A percentile compares a stretch with the other conserved stretches of the same genome.
phyloP scores from a whole-genome alignment of 2,113 vertebrate species.

The Heptranchias perlo region DNA sequence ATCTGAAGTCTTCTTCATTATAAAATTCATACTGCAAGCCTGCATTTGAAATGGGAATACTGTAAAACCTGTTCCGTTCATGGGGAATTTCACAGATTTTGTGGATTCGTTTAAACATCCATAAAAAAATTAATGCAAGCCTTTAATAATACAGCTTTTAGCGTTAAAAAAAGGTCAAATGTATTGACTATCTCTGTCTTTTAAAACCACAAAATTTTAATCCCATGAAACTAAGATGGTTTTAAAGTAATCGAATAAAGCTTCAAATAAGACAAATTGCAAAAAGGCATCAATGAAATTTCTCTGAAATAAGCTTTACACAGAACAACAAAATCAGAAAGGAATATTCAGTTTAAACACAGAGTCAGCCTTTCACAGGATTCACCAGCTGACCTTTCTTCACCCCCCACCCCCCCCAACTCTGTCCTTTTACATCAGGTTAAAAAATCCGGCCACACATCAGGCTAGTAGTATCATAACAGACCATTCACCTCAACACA shows the following conservation, averaged over 20 bases:
- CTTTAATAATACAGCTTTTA: not conserved
- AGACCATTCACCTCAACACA: not conserved
- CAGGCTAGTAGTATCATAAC: not conserved
- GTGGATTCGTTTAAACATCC: not conserved
- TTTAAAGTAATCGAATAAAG: not conserved
- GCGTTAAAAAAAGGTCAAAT: not conserved
- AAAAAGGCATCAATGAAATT: too few species aligned
- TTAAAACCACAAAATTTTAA: conserved; percentile 12
- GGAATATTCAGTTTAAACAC: not conserved
- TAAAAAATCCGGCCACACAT: not conserved
- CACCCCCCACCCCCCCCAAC: not conserved
- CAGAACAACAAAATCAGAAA: not conserved
- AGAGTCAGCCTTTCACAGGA: not conserved
- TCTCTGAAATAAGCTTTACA: not conserved
- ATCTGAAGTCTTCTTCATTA: not conserved
- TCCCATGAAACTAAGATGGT: not conserved
- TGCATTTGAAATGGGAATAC: not conserved
- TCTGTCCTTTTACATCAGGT: too few species aligned
- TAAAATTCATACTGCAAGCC: not conserved
- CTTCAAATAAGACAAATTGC: not conserved
- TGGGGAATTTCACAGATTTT: not conserved
- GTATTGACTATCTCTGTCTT: not conserved
- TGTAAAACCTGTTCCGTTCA: not conserved
- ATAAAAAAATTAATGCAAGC: not conserved
- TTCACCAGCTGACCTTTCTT: not conserved